Conservation (phyloP, 2,888 invertebrate species). For the Sesamia inferens region DNA sequence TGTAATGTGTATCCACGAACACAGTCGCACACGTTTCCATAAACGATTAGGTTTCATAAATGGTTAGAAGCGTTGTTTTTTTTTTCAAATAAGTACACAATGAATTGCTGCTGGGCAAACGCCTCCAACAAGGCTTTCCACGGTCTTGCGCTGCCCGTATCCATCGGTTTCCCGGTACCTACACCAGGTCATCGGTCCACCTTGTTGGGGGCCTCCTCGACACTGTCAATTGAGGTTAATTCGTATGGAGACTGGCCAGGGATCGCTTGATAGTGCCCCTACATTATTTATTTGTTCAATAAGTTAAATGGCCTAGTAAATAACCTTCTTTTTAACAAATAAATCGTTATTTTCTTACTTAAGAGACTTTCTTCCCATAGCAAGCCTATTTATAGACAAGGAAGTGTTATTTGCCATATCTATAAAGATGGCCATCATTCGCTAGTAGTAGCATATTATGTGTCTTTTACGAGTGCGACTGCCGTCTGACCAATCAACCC, state of each 20-base stretch:
- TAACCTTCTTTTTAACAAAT: slow-evolving; percentile 72
- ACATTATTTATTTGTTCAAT: slow-evolving; percentile 87
- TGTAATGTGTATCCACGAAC: no score
- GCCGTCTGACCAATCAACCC: no score
- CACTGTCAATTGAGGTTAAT: slow-evolving; percentile 90
- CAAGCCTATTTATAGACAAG: slow-evolving; percentile 32
- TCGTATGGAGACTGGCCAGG: slow-evolving; percentile 87
- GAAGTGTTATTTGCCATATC: slow-evolving; percentile 46
- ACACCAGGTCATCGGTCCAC: no score
- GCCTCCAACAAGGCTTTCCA: no score
- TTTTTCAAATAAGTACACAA: no score
- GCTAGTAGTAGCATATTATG: slow-evolving; percentile 57
- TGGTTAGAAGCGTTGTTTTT: no score
- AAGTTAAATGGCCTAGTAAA: slow-evolving; percentile 83
- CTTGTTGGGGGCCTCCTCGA: slow-evolving; percentile 87
- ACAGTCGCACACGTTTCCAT: no score
- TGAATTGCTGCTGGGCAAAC: no score
- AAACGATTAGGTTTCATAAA: no score
- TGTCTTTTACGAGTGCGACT: slow-evolving; percentile 75
- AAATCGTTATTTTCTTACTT: slow-evolving; percentile 68
- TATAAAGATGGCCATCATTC: slow-evolving; percentile 43
- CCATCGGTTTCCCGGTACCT: no score
- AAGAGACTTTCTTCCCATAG: slow-evolving; percentile 55
- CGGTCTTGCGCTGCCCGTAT: no score
- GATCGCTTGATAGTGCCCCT: slow-evolving; percentile 85